Base-by-base conservation (phyloP, 1,140 invertebrate genomes). In the Thaumetopoea pityocampa region DNA sequence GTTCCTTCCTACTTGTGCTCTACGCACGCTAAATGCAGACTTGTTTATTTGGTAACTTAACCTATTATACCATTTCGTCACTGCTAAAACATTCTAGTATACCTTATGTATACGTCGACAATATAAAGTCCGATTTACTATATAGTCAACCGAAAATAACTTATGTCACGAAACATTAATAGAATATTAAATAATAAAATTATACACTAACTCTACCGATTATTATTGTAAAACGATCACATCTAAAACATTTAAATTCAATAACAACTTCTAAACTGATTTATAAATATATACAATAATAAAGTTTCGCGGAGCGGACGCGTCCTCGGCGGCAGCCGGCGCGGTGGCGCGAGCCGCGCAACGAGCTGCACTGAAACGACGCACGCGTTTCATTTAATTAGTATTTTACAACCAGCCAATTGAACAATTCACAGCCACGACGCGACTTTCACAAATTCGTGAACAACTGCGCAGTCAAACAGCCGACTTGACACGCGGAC, bases 1-100 rank as follows among this genome's bases (percentile, higher is more conserved):
- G n/a, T n/a, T n/a, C n/a, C n/a, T n/a, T n/a, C n/a, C 27, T 27
- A 28, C 61, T 59, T 60, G 42, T 55, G 53, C 66, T 34, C 40
- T 73, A 71, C 51, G 47, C 51, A 60, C 56, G 68, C 68, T 78
- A 79, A 79, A 78, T 82, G 78, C 70, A 74, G 49, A 71, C 63
- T 55, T 48, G 30, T 64, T 51, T 73, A 66, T 62, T 63, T 66
- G 67, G 62, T 71, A 68, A 73, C 71, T 73, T 72, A 79, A 66
- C 62, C 68, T 73, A 72, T n/a, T n/a, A n/a, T n/a, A n/a, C 49
- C 47, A 51, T 33, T 50, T 52, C 47, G 55, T 54, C 54, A 56
- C 41, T 53, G 38, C 38, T 59, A 63, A 66, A 60, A 72, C 66
- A 64, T 62, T 67, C 47, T 46, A 63, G 44, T 64, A 61, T 54